Conservation (phyloP, 2,888 invertebrate genomes). For the Resseliella maxima region DNA sequence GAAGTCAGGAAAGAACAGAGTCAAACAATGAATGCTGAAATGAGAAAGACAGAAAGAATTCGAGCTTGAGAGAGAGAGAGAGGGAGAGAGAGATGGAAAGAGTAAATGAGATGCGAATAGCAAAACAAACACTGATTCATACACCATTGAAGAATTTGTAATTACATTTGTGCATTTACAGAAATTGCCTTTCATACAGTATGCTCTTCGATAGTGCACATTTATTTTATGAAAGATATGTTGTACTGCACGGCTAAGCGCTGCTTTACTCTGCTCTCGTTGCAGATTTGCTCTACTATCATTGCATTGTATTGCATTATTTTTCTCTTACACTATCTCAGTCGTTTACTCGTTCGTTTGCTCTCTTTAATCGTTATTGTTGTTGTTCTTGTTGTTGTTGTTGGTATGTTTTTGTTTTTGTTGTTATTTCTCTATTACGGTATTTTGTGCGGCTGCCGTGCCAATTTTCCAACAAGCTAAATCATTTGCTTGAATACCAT, state of each 20-base stretch:
- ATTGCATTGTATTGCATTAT: too few relatives aligned
- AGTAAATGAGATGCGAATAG: too few relatives aligned
- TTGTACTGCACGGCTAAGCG: too few relatives aligned
- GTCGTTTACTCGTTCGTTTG: neutral
- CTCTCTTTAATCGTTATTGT: neutral
- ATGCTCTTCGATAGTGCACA: neutral
- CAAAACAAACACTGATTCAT: conserved; percentile 37
- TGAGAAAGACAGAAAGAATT: neutral
- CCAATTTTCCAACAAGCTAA: neutral
- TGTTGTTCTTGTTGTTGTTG: neutral
- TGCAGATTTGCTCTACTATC: too few relatives aligned
- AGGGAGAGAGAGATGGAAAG: neutral
- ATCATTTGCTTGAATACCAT: neutral
- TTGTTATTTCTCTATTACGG: neutral
- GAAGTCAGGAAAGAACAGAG: neutral
- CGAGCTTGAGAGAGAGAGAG: neutral
- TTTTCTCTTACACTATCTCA: too few relatives aligned
- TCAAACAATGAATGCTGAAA: neutral
- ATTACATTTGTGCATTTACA: neutral
- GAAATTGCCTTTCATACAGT: neutral
- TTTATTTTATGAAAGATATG: too few relatives aligned
- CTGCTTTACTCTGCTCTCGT: too few relatives aligned
- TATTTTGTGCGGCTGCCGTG: neutral
- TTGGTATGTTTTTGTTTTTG: neutral
- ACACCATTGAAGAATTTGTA: conserved; percentile 18